phyloP scores from a whole-genome alignment of 2,888 invertebrate genomes.

The Eulithis testata region DNA sequence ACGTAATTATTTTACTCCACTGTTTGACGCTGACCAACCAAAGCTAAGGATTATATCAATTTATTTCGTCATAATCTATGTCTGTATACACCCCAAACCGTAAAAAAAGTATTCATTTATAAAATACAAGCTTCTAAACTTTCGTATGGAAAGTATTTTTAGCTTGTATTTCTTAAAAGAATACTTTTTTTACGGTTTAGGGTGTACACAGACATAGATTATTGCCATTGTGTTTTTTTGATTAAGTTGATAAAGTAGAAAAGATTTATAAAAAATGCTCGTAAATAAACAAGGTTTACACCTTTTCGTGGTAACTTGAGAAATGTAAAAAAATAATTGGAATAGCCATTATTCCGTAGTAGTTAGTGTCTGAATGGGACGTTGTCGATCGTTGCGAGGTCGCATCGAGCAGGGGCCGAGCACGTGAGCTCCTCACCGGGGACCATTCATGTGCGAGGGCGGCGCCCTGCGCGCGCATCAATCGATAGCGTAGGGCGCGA shows the following conservation, averaged over 20 bases:
- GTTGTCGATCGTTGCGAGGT: conserved; percentile 56
- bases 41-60: no score
- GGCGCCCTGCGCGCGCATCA: conserved; percentile 78
- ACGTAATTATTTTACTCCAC: no score
- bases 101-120: no score
- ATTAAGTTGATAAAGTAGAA: neutral
- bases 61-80: no score
- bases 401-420: conserved; percentile 60
- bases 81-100: no score
- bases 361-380: conserved; percentile 42
- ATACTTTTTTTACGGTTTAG: no score
- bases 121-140: no score
- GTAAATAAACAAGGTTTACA: neutral
- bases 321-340: conserved; percentile 3
- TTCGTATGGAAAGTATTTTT: no score
- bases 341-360: conserved; percentile 32
- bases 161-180: no score
- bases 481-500: conserved; percentile 64
- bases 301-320: neutral
- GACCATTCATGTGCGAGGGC: conserved; percentile 76
- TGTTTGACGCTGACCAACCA: no score
- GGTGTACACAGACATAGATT: no score
- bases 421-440: conserved; percentile 79
- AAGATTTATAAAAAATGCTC: neutral
- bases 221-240: no score